Evolutionary conservation across 2,888 invertebrate genomes (phyloP).

Genomic region (Heliconius sara): DNA sequence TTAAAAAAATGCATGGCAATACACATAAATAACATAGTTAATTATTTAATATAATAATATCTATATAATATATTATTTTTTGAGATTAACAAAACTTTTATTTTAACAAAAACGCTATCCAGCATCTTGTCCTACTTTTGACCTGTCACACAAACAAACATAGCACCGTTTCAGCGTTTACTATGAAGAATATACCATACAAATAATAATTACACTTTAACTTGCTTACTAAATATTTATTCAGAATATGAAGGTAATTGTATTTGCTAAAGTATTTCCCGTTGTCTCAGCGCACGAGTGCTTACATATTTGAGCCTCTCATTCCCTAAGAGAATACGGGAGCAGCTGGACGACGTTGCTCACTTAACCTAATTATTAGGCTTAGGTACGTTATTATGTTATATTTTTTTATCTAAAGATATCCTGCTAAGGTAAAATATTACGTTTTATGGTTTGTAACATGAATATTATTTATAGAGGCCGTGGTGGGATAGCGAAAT

Average conservation of each 20-base stretch:
- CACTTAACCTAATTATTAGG: slow-evolving; percentile 27
- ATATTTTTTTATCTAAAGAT: slow-evolving; percentile 12
- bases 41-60: too few species aligned
- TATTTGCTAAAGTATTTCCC: slow-evolving; percentile 23
- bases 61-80: too few species aligned
- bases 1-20: too few species aligned
- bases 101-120: too few species aligned
- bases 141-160: background rate
- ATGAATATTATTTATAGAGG: background rate
- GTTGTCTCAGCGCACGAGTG: slow-evolving; percentile 22
- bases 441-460: background rate
- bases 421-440: background rate
- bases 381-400: slow-evolving; percentile 13
- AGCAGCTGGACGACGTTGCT: slow-evolving; percentile 25
- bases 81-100: too few species aligned
- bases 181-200: background rate
- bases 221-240: slow-evolving; percentile 2
- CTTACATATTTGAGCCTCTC: slow-evolving; percentile 24
- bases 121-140: too few species aligned
- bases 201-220: background rate
- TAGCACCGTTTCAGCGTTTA: background rate
- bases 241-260: slow-evolving; percentile 17
- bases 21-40: too few species aligned
- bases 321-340: slow-evolving; percentile 25
- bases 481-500: too few species aligned